phyloP scores from a whole-genome alignment of 2,113 vertebrate genomes.

The Scolopax mira region DNA sequence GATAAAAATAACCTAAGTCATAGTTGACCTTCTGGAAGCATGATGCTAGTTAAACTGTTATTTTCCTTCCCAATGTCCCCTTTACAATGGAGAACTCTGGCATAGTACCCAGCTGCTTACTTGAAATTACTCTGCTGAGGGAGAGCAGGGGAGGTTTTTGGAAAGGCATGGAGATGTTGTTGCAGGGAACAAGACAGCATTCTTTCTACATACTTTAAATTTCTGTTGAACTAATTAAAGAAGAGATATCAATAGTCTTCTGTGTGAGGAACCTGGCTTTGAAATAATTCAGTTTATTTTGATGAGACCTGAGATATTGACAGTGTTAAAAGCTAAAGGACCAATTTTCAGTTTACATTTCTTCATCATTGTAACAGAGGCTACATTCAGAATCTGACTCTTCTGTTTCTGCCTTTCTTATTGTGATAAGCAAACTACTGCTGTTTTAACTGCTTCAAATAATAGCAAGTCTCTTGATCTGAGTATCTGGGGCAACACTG shows the following conservation, averaged over 20 bases:
- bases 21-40: background rate
- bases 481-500: background rate
- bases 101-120: background rate
- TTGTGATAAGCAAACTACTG: background rate
- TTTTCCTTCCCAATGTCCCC: conserved; percentile 28
- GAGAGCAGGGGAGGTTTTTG: background rate
- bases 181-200: background rate
- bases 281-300: background rate
- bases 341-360: background rate
- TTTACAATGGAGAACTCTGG: background rate
- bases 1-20: background rate
- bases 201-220: background rate
- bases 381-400: background rate
- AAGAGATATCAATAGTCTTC: background rate
- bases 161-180: background rate
- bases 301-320: background rate
- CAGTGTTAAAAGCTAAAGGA: background rate
- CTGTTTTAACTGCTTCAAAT: background rate
- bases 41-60: background rate
- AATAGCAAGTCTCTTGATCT: background rate
- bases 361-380: background rate
- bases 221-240: background rate
- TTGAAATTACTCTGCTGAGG: background rate
- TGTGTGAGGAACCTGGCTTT: background rate
- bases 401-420: background rate